Conservation (phyloP, 2,797 vertebrate genomes). For the Staurois parvus region DNA sequence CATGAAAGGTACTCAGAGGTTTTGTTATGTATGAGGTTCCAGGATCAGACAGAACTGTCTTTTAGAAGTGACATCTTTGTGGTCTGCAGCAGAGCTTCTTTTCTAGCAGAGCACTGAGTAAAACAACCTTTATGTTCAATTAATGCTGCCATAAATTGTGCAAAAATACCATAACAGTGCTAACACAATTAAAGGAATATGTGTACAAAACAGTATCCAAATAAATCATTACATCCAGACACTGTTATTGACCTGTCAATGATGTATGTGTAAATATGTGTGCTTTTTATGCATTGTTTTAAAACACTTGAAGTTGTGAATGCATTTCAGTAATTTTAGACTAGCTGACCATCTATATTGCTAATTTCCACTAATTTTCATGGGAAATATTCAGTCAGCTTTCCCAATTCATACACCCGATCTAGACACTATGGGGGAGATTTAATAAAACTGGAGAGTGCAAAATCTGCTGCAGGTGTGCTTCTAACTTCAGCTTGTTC, state of each 20-base stretch:
- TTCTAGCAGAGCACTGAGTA: slow-evolving; percentile 5
- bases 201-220: not conserved
- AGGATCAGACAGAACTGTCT: slow-evolving; percentile 37
- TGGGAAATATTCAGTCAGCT: too few relatives aligned
- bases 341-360: too few relatives aligned
- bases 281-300: too few relatives aligned
- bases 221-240: slow-evolving; percentile 6
- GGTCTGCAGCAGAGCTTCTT: not conserved
- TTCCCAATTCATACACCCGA: too few relatives aligned
- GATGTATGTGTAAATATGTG: not conserved
- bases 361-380: too few relatives aligned
- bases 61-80: slow-evolving; percentile 44
- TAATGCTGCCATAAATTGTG: slow-evolving; percentile 8
- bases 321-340: too few relatives aligned
- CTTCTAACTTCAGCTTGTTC: too few relatives aligned
- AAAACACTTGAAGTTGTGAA: too few relatives aligned
- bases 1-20: slow-evolving; percentile 42
- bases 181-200: not conserved
- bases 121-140: slow-evolving; percentile 13
- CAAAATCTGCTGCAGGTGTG: too few relatives aligned
- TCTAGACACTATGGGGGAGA: too few relatives aligned
- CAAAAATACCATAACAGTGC: not conserved
- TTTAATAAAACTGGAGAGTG: too few relatives aligned
- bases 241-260: not conserved
- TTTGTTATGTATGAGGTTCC: slow-evolving; percentile 50